Evolutionary conservation across 2,888 invertebrate genomes (phyloP).

Genomic region (Nycteola revayana): DNA sequence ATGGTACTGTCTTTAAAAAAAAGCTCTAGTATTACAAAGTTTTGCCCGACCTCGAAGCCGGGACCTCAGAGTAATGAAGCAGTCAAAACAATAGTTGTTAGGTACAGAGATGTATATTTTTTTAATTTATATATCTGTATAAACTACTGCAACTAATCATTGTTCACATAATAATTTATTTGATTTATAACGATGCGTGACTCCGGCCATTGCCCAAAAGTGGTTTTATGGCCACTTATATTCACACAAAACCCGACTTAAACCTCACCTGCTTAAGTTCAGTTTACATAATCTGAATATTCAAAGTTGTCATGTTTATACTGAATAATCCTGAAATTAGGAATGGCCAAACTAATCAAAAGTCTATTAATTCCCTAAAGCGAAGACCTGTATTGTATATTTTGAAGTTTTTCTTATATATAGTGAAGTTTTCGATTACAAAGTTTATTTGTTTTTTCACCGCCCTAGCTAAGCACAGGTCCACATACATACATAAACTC

Average conservation of each 20-base stretch:
- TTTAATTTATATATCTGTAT: constrained; percentile 25
- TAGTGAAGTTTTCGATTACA: too few species aligned
- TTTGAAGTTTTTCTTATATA: too few species aligned
- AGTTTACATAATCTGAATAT: constrained; percentile 35
- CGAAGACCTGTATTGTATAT: constrained; percentile 34
- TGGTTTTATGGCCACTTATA: constrained; percentile 61
- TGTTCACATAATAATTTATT: constrained; percentile 54
- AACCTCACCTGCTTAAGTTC: constrained; percentile 36
- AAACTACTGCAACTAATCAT: constrained; percentile 48
- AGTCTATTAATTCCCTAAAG: constrained; percentile 53
- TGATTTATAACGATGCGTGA: constrained; percentile 73
- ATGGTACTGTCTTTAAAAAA: too few species aligned
- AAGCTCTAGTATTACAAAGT: too few species aligned
- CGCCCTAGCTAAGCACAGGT: too few species aligned
- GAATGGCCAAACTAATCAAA: constrained; percentile 69
- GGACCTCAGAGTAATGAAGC: too few species aligned
- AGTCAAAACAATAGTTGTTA: too few species aligned
- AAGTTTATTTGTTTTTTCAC: too few species aligned
- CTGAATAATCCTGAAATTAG: constrained; percentile 66
- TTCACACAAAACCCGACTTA: constrained; percentile 50
- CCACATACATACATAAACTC: too few species aligned
- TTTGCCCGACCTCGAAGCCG: too few species aligned
- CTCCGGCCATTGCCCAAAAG: constrained; percentile 64
- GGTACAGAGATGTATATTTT: too few species aligned
- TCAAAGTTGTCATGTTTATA: constrained; percentile 66